These are phyloP conservation scores for Lophius americanus DNA, from an alignment of 2,797 vertebrate genomes.

Conservation along the genomic window DNA sequence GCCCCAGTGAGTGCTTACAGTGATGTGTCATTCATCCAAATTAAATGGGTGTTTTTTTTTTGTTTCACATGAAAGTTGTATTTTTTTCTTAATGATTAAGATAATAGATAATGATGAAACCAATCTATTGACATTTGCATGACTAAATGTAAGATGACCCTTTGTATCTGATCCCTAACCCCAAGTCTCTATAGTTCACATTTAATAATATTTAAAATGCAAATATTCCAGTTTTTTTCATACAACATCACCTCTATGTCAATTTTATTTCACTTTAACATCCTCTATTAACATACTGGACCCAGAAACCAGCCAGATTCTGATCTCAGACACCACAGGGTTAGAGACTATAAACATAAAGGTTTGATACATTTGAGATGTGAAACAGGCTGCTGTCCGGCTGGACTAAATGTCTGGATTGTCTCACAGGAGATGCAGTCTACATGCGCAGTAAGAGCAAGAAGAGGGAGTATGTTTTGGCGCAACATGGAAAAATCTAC, in stretches of 20 bases:
- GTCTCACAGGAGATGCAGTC: conserved; percentile 84
- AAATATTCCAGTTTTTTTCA: too few relatives aligned
- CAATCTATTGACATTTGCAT: not conserved
- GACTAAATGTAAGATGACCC: too few relatives aligned
- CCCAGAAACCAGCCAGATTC: too few relatives aligned
- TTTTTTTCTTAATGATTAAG: not conserved
- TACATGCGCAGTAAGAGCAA: conserved; percentile 79
- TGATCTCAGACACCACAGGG: too few relatives aligned
- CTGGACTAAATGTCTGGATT: not conserved
- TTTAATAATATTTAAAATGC: too few relatives aligned
- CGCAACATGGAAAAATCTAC: conserved; percentile 89
- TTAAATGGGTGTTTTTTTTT: not conserved
- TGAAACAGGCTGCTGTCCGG: not conserved
- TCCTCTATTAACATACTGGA: too few relatives aligned
- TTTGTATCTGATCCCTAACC: too few relatives aligned
- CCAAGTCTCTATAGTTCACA: too few relatives aligned
- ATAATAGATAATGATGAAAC: too few relatives aligned
- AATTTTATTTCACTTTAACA: too few relatives aligned
- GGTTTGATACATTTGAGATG: not conserved
- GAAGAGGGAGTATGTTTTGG: conserved; percentile 85
- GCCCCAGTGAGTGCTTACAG: conserved; percentile 73
- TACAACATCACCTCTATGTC: too few relatives aligned
- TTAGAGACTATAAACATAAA: not conserved
- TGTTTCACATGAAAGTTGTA: not conserved
- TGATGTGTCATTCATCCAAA: not conserved